Conservation (phyloP, 2,888 invertebrate genomes). For the Eulithis prunata region DNA sequence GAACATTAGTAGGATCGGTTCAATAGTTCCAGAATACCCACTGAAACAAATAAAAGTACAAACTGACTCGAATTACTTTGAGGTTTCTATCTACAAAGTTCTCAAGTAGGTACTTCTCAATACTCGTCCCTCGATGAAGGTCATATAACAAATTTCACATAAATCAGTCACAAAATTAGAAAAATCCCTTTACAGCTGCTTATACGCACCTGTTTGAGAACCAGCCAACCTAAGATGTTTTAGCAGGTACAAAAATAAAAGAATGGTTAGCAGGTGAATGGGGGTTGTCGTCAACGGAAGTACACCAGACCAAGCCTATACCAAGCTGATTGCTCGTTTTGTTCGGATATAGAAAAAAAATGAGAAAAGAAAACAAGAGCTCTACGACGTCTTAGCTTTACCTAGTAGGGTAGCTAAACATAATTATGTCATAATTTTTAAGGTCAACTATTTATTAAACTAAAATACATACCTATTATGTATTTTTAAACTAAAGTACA, state of each 20-base stretch:
- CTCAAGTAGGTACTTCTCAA: too few species aligned
- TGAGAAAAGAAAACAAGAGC: background rate
- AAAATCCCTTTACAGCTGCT: slow-evolving; percentile 24
- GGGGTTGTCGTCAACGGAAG: slow-evolving; percentile 22
- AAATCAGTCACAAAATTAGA: slow-evolving; percentile 10
- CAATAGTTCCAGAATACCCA: too few species aligned
- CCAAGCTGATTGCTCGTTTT: slow-evolving; percentile 1
- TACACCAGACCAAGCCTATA: slow-evolving; percentile 20
- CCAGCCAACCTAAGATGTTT: slow-evolving; percentile 10
- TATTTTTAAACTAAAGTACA: too few species aligned
- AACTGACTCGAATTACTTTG: too few species aligned
- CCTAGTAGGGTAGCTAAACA: slow-evolving; percentile 9
- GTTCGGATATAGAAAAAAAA: slow-evolving; percentile 6
- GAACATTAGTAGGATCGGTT: too few species aligned
- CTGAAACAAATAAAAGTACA: too few species aligned
- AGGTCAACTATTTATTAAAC: too few species aligned
- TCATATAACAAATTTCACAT: background rate
- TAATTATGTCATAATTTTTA: too few species aligned
- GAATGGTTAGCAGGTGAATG: slow-evolving; percentile 17
- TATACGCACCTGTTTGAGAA: slow-evolving; percentile 18
- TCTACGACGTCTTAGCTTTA: slow-evolving; percentile 25
- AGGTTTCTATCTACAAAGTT: too few species aligned
- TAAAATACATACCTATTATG: too few species aligned
- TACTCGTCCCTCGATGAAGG: too few species aligned
- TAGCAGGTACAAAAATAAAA: slow-evolving; percentile 3